phyloP scores from a whole-genome alignment of 1,140 invertebrate genomes.

The Pectinophora gossypiella region DNA sequence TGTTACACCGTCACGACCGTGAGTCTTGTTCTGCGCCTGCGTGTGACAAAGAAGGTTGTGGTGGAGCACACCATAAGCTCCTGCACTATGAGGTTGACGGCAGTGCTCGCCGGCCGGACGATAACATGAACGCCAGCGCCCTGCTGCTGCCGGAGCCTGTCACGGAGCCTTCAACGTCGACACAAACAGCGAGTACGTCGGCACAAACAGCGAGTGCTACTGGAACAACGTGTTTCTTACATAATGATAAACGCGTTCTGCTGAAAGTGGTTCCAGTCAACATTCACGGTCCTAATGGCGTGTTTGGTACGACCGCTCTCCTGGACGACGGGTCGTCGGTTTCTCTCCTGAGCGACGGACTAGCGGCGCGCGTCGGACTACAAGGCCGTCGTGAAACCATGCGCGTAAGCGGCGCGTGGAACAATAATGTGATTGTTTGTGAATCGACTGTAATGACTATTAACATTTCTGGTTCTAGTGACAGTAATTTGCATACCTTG shows the following conservation, averaged over 20 bases:
- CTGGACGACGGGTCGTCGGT: constrained; percentile 10
- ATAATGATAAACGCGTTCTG: too few species aligned
- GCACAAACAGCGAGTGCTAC: too few species aligned
- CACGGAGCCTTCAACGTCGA: too few species aligned
- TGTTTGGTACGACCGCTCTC: background rate
- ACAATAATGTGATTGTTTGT: constrained; percentile 5
- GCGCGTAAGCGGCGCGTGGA: constrained; percentile 7
- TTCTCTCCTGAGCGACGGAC: background rate
- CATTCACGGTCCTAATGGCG: background rate
- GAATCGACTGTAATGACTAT: background rate
- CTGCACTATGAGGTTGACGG: constrained; percentile 7
- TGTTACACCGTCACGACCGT: constrained; percentile 8
- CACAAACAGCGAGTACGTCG: too few species aligned
- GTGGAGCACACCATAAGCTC: constrained; percentile 8
- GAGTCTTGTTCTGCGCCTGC: constrained; percentile 5
- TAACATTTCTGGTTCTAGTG: background rate
- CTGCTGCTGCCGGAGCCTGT: background rate
- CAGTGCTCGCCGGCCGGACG: background rate
- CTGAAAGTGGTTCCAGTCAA: constrained; percentile 7
- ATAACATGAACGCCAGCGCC: background rate
- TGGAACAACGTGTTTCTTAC: too few species aligned
- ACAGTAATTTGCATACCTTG: constrained; percentile 7
- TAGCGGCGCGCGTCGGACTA: background rate
- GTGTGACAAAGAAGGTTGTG: constrained; percentile 4
- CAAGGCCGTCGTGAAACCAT: constrained; percentile 3